Conservation (phyloP, 2,113 vertebrate species). For the Bucco capensis region DNA sequence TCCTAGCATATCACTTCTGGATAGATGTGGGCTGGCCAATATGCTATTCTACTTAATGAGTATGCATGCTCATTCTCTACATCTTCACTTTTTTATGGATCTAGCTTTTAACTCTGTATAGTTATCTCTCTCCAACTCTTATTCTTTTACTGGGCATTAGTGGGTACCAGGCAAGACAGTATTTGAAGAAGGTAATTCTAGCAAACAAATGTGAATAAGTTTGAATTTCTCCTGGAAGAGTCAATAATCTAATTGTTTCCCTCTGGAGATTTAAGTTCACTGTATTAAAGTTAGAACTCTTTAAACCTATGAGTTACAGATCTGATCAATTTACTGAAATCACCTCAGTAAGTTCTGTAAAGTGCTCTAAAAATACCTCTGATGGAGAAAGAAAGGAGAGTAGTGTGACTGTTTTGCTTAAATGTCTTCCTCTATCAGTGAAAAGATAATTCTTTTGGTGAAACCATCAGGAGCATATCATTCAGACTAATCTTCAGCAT, state of each 20-base stretch:
- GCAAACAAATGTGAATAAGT: slow-evolving; percentile 39
- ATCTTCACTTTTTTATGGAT: background rate
- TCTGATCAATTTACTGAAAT: slow-evolving; percentile 29
- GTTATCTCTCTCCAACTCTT: background rate
- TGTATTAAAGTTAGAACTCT: background rate
- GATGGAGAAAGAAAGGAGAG: slow-evolving; percentile 2
- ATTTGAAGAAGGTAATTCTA: slow-evolving; percentile 45
- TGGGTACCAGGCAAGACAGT: background rate
- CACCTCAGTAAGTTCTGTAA: background rate
- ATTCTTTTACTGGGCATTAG: background rate
- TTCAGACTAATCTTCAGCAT: background rate
- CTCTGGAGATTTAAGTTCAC: background rate
- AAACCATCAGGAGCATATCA: background rate
- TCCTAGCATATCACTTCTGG: background rate
- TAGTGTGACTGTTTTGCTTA: background rate
- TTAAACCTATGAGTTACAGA: background rate
- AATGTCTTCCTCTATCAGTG: background rate
- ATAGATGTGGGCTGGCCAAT: background rate
- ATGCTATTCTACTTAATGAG: background rate
- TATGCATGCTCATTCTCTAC: background rate
- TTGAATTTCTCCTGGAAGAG: slow-evolving; percentile 19
- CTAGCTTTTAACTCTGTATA: background rate
- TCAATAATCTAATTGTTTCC: slow-evolving; percentile 31
- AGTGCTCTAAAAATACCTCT: slow-evolving; percentile 11
- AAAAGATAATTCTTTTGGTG: background rate